Evolutionary conservation across 2,888 invertebrate genomes (phyloP).

Genomic region (Stenurella melanura): DNA sequence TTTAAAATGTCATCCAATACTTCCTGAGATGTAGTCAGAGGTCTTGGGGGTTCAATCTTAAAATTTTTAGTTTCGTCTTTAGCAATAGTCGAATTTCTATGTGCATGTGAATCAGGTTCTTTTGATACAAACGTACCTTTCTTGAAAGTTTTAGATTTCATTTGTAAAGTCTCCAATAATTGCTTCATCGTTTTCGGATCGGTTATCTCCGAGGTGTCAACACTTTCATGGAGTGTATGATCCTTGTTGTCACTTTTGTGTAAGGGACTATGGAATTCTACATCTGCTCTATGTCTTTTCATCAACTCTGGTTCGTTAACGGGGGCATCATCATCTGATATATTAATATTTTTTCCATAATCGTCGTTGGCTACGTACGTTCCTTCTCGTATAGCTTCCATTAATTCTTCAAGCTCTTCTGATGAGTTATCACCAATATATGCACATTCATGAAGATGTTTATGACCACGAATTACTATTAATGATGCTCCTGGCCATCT

Average conservation of each 20-base stretch:
- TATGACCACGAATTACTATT: slow-evolving; percentile 85
- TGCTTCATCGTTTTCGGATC: slow-evolving; percentile 66
- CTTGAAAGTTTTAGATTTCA: slow-evolving; percentile 30
- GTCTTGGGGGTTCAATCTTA: slow-evolving; percentile 60
- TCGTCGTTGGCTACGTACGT: slow-evolving; percentile 59
- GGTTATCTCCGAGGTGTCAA: slow-evolving; percentile 64
- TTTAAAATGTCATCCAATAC: slow-evolving; percentile 77
- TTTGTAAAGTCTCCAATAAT: slow-evolving; percentile 60
- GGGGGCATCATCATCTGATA: slow-evolving; percentile 72
- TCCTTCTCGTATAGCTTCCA: slow-evolving; percentile 68
- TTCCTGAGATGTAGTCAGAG: slow-evolving; percentile 74
- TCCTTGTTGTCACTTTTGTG: slow-evolving; percentile 64
- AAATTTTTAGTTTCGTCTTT: slow-evolving; percentile 69
- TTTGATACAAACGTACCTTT: slow-evolving; percentile 38
- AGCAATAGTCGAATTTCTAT: slow-evolving; percentile 75
- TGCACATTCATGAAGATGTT: slow-evolving; percentile 85
- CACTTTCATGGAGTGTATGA: slow-evolving; percentile 53
- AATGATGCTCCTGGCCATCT: slow-evolving; percentile 87
- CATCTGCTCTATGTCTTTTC: slow-evolving; percentile 78
- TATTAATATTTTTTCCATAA: slow-evolving; percentile 25
- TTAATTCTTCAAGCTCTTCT: slow-evolving; percentile 81
- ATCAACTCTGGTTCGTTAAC: slow-evolving; percentile 80
- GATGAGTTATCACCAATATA: slow-evolving; percentile 88
- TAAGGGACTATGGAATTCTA: slow-evolving; percentile 78
- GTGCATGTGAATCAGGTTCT: slow-evolving; percentile 72